phyloP scores from a whole-genome alignment of 2,113 vertebrate genomes.

The Hylia prasina region DNA sequence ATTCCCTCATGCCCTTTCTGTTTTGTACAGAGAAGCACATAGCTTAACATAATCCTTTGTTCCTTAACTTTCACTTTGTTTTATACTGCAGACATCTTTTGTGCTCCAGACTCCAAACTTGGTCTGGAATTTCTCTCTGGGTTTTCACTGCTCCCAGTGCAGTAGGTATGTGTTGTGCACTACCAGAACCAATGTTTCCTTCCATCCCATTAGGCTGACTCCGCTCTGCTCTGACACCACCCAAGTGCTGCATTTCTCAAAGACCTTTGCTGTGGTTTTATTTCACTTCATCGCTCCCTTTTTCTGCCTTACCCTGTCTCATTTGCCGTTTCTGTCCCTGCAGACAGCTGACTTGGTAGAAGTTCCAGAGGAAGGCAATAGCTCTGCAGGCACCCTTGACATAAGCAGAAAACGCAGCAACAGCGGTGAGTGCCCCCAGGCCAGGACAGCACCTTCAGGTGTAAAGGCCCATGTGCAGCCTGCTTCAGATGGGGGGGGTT shows the following conservation, averaged over 20 bases:
- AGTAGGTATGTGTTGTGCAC: not conserved
- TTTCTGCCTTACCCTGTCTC: not conserved
- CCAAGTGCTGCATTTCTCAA: not conserved
- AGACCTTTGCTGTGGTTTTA: not conserved
- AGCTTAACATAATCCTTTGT: not conserved
- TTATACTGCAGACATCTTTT: not conserved
- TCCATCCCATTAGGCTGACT: not conserved
- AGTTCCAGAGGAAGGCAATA: conserved; percentile 85
- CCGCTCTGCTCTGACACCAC: not conserved
- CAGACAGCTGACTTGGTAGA: conserved; percentile 90
- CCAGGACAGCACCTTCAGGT: not conserved
- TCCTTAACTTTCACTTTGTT: not conserved
- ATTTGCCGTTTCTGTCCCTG: conserved; percentile 1
- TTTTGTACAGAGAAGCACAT: not conserved
- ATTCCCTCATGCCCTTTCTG: not conserved
- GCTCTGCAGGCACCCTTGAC: conserved; percentile 75
- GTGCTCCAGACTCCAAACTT: not conserved
- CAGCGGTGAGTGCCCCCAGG: conserved; percentile 77
- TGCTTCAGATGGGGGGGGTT: not conserved
- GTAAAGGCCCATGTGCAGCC: not conserved
- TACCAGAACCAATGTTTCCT: not conserved
- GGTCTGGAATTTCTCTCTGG: not conserved
- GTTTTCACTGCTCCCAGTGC: not conserved
- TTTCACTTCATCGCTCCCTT: not conserved
- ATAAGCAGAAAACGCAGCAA: conserved; percentile 85